Evolutionary conservation across 2,888 invertebrate species (phyloP).

Genomic region (Cantharis lateralis): DNA sequence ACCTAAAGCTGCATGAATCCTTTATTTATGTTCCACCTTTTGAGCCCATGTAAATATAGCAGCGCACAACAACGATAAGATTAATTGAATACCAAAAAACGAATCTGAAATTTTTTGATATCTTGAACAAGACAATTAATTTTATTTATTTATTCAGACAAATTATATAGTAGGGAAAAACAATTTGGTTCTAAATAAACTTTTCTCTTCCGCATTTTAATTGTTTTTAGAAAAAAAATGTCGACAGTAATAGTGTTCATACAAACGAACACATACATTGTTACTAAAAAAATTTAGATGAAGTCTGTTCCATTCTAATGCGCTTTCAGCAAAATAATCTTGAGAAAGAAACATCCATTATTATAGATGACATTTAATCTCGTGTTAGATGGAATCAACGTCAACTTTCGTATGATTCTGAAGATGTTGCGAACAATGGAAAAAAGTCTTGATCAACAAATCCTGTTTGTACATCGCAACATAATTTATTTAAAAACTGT

Average conservation of each 20-base stretch:
- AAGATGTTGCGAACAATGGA: neutral
- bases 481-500: neutral
- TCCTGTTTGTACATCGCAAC: neutral
- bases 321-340: conserved; percentile 1
- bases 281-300: neutral
- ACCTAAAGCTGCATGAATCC: neutral
- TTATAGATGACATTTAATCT: conserved; percentile 4
- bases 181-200: neutral
- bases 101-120: neutral
- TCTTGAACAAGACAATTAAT: neutral
- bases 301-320: neutral
- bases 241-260: neutral
- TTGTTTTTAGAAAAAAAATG: neutral
- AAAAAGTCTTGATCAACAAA: neutral
- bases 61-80: neutral
- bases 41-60: neutral
- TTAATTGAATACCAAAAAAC: neutral
- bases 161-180: neutral
- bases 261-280: neutral
- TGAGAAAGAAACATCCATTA: neutral
- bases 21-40: neutral
- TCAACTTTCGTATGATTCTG: neutral
- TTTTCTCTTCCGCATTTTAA: neutral
- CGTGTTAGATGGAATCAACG: conserved; percentile 1
- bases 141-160: neutral